Evolutionary conservation across 1,140 invertebrate species (phyloP), one percentile per base, ranked within the genome.

Genomic region (Macrobrachium nipponense): DNA sequence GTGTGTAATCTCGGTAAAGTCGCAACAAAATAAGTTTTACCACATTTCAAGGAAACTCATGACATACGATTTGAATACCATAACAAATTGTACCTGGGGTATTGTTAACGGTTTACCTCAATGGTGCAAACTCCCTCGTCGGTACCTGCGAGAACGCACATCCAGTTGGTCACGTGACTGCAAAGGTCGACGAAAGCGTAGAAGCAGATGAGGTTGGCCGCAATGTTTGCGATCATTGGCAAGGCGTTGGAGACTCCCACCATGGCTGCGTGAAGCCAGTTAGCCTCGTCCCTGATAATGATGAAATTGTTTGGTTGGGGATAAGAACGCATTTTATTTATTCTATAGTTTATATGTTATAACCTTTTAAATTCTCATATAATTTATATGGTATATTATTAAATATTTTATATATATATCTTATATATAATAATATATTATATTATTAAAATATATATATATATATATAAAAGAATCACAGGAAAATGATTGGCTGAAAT

Each of bases 181-280:
- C 60, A 51, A 51, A 88, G 61, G 14, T 60, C 75, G 59, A 88
- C 79, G 85, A 97, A 94, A 0, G 97, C 94, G 0, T 99, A 93
- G 90, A 98, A 98, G 0, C 97, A 97, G 14, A 99, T 95, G 4
- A 99, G 92, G 90, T 97, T 98, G 5, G 97, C 96, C 17, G 96
- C 94, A 84, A 99, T 98, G 77, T 96, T 96, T 3, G 96, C 92
- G 3, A 98, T 94, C 7, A 99, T 91, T 20, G 94, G 93, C 14
- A 97, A 94, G 3, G 95, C 92, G 17, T 91, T 87, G 44, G 94
- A 92, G 14, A 97, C 97, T 0, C 97, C 98, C 90, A 95, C 95
- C 0, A 95, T 95, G 0, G 96, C 97, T 5, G 97, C 97, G 90
- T 98, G 97, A 23, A 99, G 91, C 0, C 96, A 92, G 87, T 96